Base-by-base conservation (phyloP, 2,797 vertebrate genomes). In the Cichlasoma orientale region DNA sequence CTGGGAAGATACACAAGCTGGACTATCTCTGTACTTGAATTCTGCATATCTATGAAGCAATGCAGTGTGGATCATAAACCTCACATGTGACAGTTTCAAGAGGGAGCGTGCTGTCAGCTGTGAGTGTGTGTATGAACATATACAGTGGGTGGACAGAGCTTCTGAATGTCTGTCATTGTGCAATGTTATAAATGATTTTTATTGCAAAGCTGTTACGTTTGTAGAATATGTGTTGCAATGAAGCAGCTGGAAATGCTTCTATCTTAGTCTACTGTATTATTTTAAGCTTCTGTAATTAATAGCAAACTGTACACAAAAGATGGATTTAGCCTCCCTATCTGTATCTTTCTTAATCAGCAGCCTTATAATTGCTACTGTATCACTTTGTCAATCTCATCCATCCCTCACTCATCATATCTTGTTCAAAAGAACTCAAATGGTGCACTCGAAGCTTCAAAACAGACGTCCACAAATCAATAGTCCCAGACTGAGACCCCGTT, bases 1-100 rank as follows among this genome's bases (percentile, higher is more conserved):
- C 56, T 23, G 44, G 63, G 14, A 13, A 19, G 41, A 80, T 63
- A 54, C 79, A 79, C 21, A 79, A 23, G 18, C 41, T 27, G 63
- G 5, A 27, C 18, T n/a, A 31, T 29, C 25, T n/a, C 25, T n/a
- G 18, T 52, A 50, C 25, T 29, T 68, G 29, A 68, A 68, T n/a
- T 50, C 3, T 68, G 18, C 41, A 52, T 68, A 19, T 50, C 18
- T n/a, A 7, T 68, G 1, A 25, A 31, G 6, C 18, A 31, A 7
- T 68, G 44, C 7, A 50, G 12, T 50, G 25, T 68, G 44, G 29
- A n/a, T n/a, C 44, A 68, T 23, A 68, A 50, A 68, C 63, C 19
- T 68, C 16, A 50, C 47, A 68, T 1, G 10, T 68, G 25, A n/a
- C 44, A n/a, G 18, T 52, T 50, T 52, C 63, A 52, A 52, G 44